These are phyloP conservation scores for Eumaeus atala DNA, from an alignment of 1,140 invertebrate genomes.

Conservation along the genomic window DNA sequence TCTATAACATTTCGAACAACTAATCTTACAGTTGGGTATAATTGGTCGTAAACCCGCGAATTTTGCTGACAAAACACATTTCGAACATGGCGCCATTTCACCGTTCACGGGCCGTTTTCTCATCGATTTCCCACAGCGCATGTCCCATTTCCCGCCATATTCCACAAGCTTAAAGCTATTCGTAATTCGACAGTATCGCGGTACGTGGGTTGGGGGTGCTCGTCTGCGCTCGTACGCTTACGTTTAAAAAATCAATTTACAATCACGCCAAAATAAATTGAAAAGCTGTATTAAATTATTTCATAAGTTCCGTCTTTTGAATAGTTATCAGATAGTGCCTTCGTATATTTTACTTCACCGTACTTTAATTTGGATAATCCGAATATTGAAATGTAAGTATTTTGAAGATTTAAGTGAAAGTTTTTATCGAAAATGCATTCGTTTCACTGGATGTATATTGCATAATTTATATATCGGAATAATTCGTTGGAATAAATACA, in stretches of 20 bases:
- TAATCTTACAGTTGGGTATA: conserved; percentile 2
- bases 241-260: background rate
- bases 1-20: background rate
- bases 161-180: conserved; percentile 3
- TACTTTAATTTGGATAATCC: no score
- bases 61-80: conserved; percentile 28
- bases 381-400: no score
- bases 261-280: conserved; percentile 20
- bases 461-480: no score
- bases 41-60: conserved; percentile 14
- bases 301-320: no score
- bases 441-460: no score
- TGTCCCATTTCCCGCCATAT: conserved; percentile 60
- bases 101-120: conserved; percentile 33
- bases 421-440: no score
- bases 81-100: conserved; percentile 36
- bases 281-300: conserved; percentile 12
- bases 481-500: no score
- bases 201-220: conserved; percentile 1
- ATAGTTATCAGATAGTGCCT: no score
- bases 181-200: conserved; percentile 36
- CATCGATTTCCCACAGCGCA: conserved; percentile 69
- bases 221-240: no score
- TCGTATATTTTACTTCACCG: no score
- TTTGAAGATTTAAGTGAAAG: no score